A percentile compares a stretch with the other conserved stretches of the same genome.
Conservation (phyloP, 2,113 vertebrate species). For the Perognathus longimembris region DNA sequence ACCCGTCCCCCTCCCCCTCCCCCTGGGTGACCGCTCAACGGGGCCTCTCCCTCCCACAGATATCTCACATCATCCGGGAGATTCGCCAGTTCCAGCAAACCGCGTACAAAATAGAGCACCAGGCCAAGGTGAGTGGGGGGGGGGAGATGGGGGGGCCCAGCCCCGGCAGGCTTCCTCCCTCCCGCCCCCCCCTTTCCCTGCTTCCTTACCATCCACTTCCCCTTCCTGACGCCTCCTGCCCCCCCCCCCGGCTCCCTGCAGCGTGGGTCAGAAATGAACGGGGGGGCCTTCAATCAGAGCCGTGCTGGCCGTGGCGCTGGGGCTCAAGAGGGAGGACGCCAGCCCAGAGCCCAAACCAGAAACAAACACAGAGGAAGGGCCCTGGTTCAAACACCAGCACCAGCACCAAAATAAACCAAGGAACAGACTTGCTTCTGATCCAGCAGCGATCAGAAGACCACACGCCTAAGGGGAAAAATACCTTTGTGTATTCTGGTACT, state of each 20-base stretch:
- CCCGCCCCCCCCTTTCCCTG: no score
- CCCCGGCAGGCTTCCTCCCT: no score
- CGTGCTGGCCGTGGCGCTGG: not conserved
- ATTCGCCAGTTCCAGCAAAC: slow-evolving; percentile 99
- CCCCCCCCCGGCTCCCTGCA: no score
- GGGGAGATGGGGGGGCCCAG: no score
- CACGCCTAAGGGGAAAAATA: not conserved
- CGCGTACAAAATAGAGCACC: slow-evolving; percentile 97
- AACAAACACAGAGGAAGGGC: no score
- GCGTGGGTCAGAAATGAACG: no score
- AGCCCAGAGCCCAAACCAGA: no score
- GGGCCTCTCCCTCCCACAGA: no score
- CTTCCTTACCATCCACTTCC: rapidly evolving
- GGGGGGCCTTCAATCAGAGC: not conserved
- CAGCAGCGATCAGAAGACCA: not conserved
- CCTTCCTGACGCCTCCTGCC: not conserved
- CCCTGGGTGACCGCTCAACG: no score
- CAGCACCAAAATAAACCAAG: not conserved
- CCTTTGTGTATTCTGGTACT: not conserved
- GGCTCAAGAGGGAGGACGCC: no score
- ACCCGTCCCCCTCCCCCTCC: no score
- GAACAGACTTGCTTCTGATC: not conserved
- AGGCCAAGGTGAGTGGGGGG: slow-evolving; percentile 93
- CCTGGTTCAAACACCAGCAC: no score
- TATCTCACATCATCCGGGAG: slow-evolving; percentile 98